Percentiles rank a stretch among this genome's conserved stretches.
Conservation (phyloP, 2,888 invertebrate species). For the Acleris cristana region DNA sequence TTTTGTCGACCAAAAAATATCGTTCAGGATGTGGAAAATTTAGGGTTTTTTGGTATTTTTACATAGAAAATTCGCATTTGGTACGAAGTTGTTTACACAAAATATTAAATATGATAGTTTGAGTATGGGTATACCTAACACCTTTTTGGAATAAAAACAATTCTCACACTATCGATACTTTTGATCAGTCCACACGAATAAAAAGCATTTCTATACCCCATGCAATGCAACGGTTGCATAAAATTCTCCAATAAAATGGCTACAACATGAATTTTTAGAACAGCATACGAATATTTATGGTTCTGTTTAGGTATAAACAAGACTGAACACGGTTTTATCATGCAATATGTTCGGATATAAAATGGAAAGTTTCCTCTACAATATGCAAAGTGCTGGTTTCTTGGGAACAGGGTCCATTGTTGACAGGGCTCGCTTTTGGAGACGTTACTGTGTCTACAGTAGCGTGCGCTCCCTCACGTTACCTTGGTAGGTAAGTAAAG, state of each 20-base stretch:
- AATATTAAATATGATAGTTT: no score
- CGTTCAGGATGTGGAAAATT: no score
- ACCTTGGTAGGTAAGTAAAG: no score
- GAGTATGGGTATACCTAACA: no score
- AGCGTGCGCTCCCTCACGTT: no score
- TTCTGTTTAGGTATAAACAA: conserved; percentile 28
- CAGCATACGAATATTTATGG: conserved; percentile 28
- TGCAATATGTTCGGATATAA: conserved; percentile 21
- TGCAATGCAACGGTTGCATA: conserved; percentile 16
- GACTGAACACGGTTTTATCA: conserved; percentile 16
- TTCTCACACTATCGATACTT: not conserved
- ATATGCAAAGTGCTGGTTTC: conserved; percentile 5
- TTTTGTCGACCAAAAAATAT: no score
- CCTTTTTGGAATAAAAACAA: not conserved
- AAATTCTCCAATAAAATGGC: conserved; percentile 16
- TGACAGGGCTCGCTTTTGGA: not conserved
- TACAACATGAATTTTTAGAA: conserved; percentile 19
- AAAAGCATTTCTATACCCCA: conserved; percentile 2
- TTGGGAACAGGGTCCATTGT: not conserved
- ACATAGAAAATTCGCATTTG: no score
- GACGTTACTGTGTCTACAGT: not conserved
- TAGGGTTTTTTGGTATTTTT: no score
- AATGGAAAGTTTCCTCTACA: conserved; percentile 9
- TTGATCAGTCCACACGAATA: conserved; percentile 1
- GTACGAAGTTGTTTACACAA: no score